These are phyloP conservation scores for Sthenelais limicola DNA, from an alignment of 2,888 invertebrate species.

Conservation along the genomic window DNA sequence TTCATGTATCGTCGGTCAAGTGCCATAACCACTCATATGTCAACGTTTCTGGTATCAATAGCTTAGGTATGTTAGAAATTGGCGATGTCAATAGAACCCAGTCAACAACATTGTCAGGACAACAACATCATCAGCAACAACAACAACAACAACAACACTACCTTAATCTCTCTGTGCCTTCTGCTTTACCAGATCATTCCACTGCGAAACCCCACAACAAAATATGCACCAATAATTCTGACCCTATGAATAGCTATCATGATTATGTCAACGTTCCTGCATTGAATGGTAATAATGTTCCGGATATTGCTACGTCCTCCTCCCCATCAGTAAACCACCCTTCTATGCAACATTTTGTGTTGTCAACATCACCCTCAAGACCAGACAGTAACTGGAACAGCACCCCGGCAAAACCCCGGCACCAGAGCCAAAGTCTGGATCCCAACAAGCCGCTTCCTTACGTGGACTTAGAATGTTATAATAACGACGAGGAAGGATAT, in stretches of 20 bases:
- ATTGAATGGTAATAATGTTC: conserved; percentile 18
- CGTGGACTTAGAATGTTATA: conserved; percentile 46
- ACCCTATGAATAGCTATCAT: not conserved
- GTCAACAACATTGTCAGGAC: not conserved
- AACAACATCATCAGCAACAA: no score
- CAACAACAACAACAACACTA: not conserved
- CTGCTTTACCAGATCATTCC: not conserved
- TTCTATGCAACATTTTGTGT: not conserved
- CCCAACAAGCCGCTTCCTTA: conserved; percentile 47
- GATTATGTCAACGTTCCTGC: conserved; percentile 22
- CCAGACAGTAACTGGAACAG: conserved; percentile 15
- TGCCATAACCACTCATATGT: conserved; percentile 27
- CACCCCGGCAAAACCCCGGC: not conserved
- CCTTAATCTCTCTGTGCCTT: conserved; percentile 18
- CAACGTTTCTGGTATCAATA: conserved; percentile 23
- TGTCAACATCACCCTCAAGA: not conserved
- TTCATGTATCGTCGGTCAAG: conserved; percentile 12
- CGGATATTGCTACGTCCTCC: not conserved
- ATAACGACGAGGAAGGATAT: conserved; percentile 43
- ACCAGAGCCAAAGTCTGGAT: not conserved
- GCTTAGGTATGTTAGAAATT: not conserved
- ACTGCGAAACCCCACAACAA: not conserved
- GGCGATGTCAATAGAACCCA: not conserved
- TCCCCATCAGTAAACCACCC: not conserved
- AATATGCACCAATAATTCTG: not conserved